phyloP scores from a whole-genome alignment of 2,888 invertebrate genomes.

The Tetrapedia diversipes region DNA sequence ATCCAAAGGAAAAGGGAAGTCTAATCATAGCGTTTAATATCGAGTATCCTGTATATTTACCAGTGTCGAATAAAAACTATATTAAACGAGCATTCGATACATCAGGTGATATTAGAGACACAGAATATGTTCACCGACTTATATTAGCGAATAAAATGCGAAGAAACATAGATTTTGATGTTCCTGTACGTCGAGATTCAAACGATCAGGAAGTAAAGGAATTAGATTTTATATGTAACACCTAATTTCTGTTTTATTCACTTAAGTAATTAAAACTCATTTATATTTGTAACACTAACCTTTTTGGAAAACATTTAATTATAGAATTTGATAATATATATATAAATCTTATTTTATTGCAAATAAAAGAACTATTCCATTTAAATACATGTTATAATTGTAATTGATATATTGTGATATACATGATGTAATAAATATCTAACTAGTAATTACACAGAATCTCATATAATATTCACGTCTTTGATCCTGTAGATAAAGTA shows the following conservation, averaged over 20 bases:
- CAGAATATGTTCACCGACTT: slow-evolving; percentile 68
- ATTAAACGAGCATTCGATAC: slow-evolving; percentile 75
- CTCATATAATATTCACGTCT: background rate
- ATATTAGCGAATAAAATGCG: slow-evolving; percentile 71
- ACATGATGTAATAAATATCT: background rate
- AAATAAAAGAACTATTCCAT: background rate
- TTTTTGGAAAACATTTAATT: background rate
- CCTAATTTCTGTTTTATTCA: slow-evolving; percentile 25
- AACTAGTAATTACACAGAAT: background rate
- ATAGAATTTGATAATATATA: background rate
- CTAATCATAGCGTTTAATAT: slow-evolving; percentile 88
- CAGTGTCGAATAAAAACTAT: slow-evolving; percentile 82
- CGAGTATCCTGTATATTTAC: slow-evolving; percentile 84
- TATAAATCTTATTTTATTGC: background rate
- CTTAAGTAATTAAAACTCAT: background rate
- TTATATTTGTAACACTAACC: background rate
- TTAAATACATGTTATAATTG: background rate
- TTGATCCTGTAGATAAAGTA: background rate
- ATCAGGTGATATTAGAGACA: slow-evolving; percentile 51
- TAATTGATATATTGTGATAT: background rate
- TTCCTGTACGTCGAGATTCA: slow-evolving; percentile 62
- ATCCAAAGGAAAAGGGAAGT: slow-evolving; percentile 87
- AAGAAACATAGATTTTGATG: slow-evolving; percentile 68
- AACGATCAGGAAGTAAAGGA: slow-evolving; percentile 58
- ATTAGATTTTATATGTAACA: slow-evolving; percentile 53